phyloP scores from a whole-genome alignment of 2,888 invertebrate species.

The Drosophila fungiperda region DNA sequence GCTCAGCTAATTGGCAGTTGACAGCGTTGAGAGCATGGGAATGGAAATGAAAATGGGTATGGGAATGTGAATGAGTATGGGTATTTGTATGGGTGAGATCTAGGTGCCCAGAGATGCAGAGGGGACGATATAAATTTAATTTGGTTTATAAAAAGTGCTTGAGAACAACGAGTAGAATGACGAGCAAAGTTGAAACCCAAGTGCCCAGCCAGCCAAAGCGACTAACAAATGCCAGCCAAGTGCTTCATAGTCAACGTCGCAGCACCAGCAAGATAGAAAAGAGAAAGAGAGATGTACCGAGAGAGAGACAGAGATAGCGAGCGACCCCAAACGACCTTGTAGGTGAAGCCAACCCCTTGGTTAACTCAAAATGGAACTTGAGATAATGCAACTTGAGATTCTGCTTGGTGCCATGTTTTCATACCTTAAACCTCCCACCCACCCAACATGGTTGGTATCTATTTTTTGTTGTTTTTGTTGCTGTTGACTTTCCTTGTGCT shows the following conservation, averaged over 20 bases:
- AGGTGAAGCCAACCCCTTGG: slow-evolving; percentile 46
- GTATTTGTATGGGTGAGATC: neutral
- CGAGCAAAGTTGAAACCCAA: slow-evolving; percentile 49
- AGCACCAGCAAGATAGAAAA: neutral
- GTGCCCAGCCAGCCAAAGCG: slow-evolving; percentile 47
- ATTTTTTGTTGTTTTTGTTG: neutral
- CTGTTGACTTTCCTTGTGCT: neutral
- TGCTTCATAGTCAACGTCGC: slow-evolving; percentile 3
- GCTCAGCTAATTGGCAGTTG: slow-evolving; percentile 78
- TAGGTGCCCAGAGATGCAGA: slow-evolving; percentile 11
- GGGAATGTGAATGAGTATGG: neutral
- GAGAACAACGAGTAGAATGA: slow-evolving; percentile 47
- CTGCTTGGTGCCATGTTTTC: slow-evolving; percentile 31
- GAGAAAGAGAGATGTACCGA: neutral
- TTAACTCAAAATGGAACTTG: slow-evolving; percentile 56
- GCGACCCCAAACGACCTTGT: neutral
- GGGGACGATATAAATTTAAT: slow-evolving; percentile 71
- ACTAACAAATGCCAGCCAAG: slow-evolving; percentile 20
- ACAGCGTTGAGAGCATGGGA: slow-evolving; percentile 64
- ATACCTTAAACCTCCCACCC: slow-evolving; percentile 23
- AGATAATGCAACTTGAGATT: slow-evolving; percentile 65
- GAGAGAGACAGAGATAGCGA: neutral
- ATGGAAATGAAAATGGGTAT: slow-evolving; percentile 23
- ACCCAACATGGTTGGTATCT: neutral
- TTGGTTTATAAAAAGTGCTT: slow-evolving; percentile 77